phyloP scores from a whole-genome alignment of 2,888 invertebrate genomes.

The Cyclophora albipunctata region DNA sequence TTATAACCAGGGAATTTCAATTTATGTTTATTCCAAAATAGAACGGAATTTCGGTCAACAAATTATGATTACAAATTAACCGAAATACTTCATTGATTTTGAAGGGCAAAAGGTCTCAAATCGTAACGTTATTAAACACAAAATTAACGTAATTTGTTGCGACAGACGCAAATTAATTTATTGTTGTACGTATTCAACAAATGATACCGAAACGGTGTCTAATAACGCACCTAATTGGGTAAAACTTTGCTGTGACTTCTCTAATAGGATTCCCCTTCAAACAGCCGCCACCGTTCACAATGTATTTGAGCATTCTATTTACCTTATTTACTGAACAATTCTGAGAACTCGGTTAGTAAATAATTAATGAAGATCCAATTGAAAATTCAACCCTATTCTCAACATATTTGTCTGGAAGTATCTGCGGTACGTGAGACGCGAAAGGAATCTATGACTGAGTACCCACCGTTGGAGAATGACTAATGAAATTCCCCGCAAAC shows the following conservation, averaged over 20 bases:
- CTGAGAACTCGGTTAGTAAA: constrained; percentile 26
- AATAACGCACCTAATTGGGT: constrained; percentile 18
- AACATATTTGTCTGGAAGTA: constrained; percentile 40
- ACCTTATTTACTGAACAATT: constrained; percentile 28
- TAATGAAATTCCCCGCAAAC: constrained; percentile 54
- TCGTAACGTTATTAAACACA: constrained; percentile 4
- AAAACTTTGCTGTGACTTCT: constrained; percentile 19
- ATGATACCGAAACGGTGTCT: constrained; percentile 3
- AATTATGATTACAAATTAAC: too few relatives aligned
- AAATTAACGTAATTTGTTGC: constrained; percentile 7
- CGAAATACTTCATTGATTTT: too few relatives aligned
- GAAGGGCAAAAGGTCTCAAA: not conserved
- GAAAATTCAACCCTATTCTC: constrained; percentile 38
- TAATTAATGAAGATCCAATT: constrained; percentile 40
- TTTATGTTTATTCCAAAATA: too few relatives aligned
- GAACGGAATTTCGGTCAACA: not conserved
- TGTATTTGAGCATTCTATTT: constrained; percentile 25
- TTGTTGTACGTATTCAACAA: constrained; percentile 11
- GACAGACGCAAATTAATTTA: constrained; percentile 4
- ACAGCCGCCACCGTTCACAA: constrained; percentile 11
- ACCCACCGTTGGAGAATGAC: constrained; percentile 40
- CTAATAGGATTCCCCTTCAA: constrained; percentile 21
- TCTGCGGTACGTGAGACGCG: constrained; percentile 34
- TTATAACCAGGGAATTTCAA: too few relatives aligned
- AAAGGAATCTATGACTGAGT: constrained; percentile 45